phyloP scores from a whole-genome alignment of 2,797 vertebrate genomes.

The Enteromius viviparus region DNA sequence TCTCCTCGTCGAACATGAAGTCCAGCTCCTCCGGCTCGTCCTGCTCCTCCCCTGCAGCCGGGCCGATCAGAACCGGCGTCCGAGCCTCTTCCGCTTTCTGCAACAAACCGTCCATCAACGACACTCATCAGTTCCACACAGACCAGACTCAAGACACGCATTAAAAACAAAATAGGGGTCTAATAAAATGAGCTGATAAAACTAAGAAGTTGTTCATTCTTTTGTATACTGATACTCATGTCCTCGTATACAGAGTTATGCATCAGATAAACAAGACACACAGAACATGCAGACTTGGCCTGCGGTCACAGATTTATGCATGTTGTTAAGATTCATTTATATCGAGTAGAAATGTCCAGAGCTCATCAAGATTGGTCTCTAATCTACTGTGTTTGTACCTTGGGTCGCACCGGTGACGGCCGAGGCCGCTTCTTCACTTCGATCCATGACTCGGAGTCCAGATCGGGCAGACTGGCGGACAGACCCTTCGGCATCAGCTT shows the following conservation, averaged over 20 bases:
- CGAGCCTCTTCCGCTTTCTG: conserved; percentile 79
- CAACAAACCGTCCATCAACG: not conserved
- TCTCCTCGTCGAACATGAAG: conserved; percentile 98
- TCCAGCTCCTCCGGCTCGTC: conserved; percentile 97
- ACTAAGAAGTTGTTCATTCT: too few species aligned
- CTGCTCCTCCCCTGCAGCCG: conserved; percentile 75
- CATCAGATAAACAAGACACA: too few species aligned
- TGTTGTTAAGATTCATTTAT: too few species aligned
- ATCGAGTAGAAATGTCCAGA: too few species aligned
- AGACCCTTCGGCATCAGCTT: conserved; percentile 96
- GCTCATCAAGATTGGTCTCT: too few species aligned
- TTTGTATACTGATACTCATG: too few species aligned
- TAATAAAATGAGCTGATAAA: too few species aligned
- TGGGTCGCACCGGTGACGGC: conserved; percentile 89
- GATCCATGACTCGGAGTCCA: conserved; percentile 98
- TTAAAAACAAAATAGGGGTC: too few species aligned
- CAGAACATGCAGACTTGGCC: too few species aligned
- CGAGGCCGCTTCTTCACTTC: conserved; percentile 97
- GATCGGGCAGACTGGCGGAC: conserved; percentile 93
- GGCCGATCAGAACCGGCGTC: conserved; percentile 59
- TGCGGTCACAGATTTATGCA: too few species aligned
- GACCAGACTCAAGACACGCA: not conserved
- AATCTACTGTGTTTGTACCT: conserved; percentile 70
- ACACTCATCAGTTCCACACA: not conserved
- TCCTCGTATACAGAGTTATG: too few species aligned